Conservation (phyloP, 2,113 vertebrate species). For the Potamarius usumacintae region DNA sequence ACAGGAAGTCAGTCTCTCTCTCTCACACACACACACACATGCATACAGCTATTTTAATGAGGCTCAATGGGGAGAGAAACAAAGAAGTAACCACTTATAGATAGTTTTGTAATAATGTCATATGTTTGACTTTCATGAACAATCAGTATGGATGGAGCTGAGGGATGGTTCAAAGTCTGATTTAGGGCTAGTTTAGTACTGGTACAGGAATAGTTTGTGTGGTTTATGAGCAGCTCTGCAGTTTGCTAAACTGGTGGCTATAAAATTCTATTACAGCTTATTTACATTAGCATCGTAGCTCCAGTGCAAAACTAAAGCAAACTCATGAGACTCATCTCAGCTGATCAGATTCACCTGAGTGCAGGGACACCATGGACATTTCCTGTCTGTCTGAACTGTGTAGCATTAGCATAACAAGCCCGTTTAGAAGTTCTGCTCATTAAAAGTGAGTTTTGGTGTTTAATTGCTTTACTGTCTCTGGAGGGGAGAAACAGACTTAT, state of each 20-base stretch:
- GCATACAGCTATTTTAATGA: background rate
- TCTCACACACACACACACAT: background rate
- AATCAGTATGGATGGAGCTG: background rate
- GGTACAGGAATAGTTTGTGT: background rate
- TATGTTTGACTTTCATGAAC: background rate
- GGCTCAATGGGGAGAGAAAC: too few species aligned
- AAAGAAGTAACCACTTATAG: too few species aligned
- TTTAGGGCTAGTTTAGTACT: background rate
- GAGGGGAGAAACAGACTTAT: slow-evolving; percentile 23
- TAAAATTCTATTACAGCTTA: background rate
- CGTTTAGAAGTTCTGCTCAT: background rate
- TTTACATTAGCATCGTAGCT: background rate
- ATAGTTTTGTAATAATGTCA: too few species aligned
- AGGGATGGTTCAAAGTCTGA: background rate
- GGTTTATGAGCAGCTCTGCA: background rate
- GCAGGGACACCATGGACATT: background rate
- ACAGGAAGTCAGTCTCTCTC: background rate
- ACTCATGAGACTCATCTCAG: background rate
- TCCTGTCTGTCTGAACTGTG: background rate
- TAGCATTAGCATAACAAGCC: too few species aligned
- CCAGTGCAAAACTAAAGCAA: background rate
- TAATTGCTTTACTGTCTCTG: slow-evolving; percentile 36
- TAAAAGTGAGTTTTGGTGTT: slow-evolving; percentile 12
- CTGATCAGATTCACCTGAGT: background rate
- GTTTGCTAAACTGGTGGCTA: background rate